These are phyloP conservation scores for Esox lucius DNA, from an alignment of 2,797 vertebrate species.

Conservation along the genomic window DNA sequence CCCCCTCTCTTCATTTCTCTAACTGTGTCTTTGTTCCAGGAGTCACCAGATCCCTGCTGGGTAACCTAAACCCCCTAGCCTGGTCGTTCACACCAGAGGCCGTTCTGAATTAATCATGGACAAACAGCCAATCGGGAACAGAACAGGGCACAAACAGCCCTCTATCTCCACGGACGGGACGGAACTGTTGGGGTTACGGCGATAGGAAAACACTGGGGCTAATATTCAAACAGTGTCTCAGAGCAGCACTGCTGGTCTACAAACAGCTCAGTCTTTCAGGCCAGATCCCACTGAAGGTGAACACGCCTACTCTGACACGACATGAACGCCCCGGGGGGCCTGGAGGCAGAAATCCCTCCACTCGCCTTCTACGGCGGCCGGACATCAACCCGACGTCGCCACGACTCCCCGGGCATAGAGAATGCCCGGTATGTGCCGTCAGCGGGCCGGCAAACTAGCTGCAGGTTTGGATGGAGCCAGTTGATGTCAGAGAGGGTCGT, in stretches of 20 bases:
- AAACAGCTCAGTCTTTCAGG: not conserved
- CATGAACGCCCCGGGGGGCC: not conserved
- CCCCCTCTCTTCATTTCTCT: not conserved
- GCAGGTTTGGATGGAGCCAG: slow-evolving; percentile 1
- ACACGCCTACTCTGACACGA: not conserved
- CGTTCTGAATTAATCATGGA: slow-evolving; percentile 79
- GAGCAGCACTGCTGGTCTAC: not conserved
- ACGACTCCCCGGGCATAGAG: not conserved
- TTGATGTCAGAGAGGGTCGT: not conserved
- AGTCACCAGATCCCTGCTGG: slow-evolving; percentile 71
- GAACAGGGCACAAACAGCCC: slow-evolving; percentile 56
- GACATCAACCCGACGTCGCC: not conserved
- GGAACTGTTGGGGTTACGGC: not conserved
- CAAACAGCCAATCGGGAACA: slow-evolving; percentile 53
- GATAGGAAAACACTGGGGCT: not conserved
- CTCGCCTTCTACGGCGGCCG: too few species aligned
- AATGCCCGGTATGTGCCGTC: not conserved
- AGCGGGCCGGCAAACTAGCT: not conserved
- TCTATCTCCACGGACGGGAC: not conserved
- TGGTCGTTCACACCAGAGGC: slow-evolving; percentile 63
- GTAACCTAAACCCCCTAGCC: slow-evolving; percentile 61
- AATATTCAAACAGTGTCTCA: not conserved
- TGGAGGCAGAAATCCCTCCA: not conserved
- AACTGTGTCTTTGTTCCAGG: slow-evolving; percentile 48
- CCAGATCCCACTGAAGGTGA: not conserved